Evolutionary conservation across 1,140 invertebrate genomes (phyloP).

Genomic region (Augochlora pura): DNA sequence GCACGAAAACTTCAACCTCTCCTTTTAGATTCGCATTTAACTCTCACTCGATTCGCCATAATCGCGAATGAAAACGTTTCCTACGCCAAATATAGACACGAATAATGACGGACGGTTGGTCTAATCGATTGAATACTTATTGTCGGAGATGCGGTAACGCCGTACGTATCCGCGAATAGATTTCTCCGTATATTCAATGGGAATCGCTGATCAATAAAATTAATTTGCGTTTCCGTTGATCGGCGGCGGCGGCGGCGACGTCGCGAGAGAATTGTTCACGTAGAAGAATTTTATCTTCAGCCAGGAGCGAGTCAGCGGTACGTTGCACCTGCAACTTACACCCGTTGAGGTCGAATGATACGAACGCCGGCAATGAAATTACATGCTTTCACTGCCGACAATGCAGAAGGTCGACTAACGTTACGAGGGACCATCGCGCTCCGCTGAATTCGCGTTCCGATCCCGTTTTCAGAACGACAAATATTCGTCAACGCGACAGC

Average conservation of each 20-base stretch:
- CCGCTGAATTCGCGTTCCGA: slow-evolving; percentile 37
- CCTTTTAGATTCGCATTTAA: too few species aligned
- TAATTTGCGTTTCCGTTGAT: neutral
- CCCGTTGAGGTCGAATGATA: slow-evolving; percentile 29
- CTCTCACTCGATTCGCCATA: too few species aligned
- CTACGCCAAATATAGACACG: too few species aligned
- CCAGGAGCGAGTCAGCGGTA: neutral
- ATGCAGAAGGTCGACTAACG: slow-evolving; percentile 45
- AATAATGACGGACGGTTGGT: too few species aligned
- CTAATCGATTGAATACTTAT: too few species aligned
- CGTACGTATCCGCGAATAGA: neutral
- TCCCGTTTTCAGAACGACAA: slow-evolving; percentile 12
- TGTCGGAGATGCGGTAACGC: too few species aligned
- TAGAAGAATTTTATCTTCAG: slow-evolving; percentile 30
- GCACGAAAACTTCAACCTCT: too few species aligned
- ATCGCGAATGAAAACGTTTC: too few species aligned
- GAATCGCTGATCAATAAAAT: slow-evolving; percentile 6
- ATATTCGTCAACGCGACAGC: too few species aligned
- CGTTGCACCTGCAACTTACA: slow-evolving; percentile 46
- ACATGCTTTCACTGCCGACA: slow-evolving; percentile 45
- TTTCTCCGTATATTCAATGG: neutral
- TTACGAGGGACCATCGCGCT: slow-evolving; percentile 20
- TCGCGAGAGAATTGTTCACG: slow-evolving; percentile 20
- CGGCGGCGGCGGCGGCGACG: neutral
- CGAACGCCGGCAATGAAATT: slow-evolving; percentile 46